Percentiles rank a stretch among this genome's conserved stretches.
These are phyloP conservation scores for Melanotaenia trifasciata DNA, from an alignment of 2,797 vertebrate genomes.

Conservation along the genomic window DNA sequence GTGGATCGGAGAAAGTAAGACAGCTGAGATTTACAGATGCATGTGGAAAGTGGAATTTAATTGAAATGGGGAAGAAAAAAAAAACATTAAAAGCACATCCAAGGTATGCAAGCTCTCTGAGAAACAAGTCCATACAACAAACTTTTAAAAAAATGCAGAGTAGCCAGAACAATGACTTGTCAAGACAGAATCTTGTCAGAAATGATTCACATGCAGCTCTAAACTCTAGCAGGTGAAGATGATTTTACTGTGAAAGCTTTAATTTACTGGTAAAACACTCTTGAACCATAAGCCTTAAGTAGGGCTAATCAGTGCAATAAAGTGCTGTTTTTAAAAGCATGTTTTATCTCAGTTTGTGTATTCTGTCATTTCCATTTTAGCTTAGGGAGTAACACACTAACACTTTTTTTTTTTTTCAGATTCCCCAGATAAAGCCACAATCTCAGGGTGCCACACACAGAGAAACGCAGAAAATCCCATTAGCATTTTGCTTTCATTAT, in stretches of 20 bases:
- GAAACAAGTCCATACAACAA: constrained; percentile 36
- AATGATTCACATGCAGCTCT: constrained; percentile 41
- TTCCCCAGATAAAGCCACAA: constrained; percentile 81
- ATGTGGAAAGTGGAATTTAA: constrained; percentile 11
- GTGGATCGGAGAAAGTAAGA: constrained; percentile 33
- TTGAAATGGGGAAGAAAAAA: neutral
- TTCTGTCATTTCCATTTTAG: constrained; percentile 66
- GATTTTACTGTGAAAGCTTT: constrained; percentile 20
- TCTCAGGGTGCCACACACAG: constrained; percentile 80
- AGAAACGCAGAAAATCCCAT: constrained; percentile 80
- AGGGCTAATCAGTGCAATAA: constrained; percentile 47
- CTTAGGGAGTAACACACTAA: constrained; percentile 52
- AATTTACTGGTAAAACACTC: constrained; percentile 11
- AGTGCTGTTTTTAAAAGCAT: constrained; percentile 52
- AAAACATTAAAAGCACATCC: neutral
- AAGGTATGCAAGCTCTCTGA: constrained; percentile 10
- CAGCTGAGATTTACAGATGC: constrained; percentile 27
- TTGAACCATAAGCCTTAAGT: constrained; percentile 36
- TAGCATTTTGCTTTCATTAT: constrained; percentile 85
- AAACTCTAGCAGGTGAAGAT: constrained; percentile 33
- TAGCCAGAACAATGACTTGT: constrained; percentile 10
- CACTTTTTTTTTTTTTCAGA: constrained; percentile 54
- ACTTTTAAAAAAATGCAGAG: constrained; percentile 21
- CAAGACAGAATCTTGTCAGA: constrained; percentile 32
- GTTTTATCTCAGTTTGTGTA: constrained; percentile 64